These are phyloP conservation scores for Nesogale talazaci DNA, from an alignment of 2,113 vertebrate species.

Conservation along the genomic window DNA sequence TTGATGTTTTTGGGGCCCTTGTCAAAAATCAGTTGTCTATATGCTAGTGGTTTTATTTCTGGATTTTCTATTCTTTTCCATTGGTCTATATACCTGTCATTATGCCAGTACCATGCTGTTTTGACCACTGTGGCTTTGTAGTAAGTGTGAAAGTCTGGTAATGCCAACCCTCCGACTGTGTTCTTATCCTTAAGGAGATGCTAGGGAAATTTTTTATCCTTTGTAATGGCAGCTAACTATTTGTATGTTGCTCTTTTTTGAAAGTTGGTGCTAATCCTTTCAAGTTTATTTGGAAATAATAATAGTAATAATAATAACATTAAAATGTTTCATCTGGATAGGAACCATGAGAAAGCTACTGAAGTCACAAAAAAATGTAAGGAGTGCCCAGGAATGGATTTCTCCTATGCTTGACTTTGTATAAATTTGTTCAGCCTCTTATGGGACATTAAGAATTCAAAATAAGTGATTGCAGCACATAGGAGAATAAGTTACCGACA, in stretches of 20 bases:
- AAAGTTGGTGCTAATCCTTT: neutral
- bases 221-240: neutral
- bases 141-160: too few relatives aligned
- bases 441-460: neutral
- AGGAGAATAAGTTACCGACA: neutral
- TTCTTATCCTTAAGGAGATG: too few relatives aligned
- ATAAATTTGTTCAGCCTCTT: slow-evolving; percentile 24
- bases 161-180: too few relatives aligned
- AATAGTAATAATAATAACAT: neutral
- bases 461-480: neutral
- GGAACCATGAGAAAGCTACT: neutral
- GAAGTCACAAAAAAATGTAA: neutral
- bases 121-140: too few relatives aligned
- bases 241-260: neutral
- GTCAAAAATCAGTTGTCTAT: too few relatives aligned
- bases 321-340: neutral
- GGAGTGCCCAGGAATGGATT: neutral
- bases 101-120: too few relatives aligned
- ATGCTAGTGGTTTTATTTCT: too few relatives aligned
- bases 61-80: too few relatives aligned
- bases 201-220: neutral
- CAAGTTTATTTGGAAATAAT: neutral
- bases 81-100: too few relatives aligned
- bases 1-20: too few relatives aligned
- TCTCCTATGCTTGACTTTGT: neutral